phyloP scores from a whole-genome alignment of 2,797 vertebrate genomes.

The Vespertilio murinus region DNA sequence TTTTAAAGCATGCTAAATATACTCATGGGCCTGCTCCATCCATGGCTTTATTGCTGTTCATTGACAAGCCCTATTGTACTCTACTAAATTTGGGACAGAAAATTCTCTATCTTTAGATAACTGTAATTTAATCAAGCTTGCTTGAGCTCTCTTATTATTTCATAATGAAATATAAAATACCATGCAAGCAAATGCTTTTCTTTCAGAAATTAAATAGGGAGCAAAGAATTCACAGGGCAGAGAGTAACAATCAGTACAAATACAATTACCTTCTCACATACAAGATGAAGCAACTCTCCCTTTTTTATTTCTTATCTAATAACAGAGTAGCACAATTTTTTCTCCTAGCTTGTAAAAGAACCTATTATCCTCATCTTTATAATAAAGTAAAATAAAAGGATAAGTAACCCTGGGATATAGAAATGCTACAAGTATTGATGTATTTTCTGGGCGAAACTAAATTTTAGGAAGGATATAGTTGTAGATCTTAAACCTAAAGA shows the following conservation, averaged over 20 bases:
- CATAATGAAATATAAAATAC: slow-evolving; percentile 70
- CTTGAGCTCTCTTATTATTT: slow-evolving; percentile 55
- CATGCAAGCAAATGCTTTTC: slow-evolving; percentile 53
- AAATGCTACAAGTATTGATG: background rate
- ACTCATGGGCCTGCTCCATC: background rate
- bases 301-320: background rate
- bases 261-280: slow-evolving; percentile 19
- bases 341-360: background rate
- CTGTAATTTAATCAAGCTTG: slow-evolving; percentile 48
- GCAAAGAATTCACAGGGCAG: slow-evolving; percentile 47
- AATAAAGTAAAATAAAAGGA: background rate
- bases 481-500: background rate
- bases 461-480: background rate
- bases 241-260: slow-evolving; percentile 47
- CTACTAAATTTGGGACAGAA: slow-evolving; percentile 67
- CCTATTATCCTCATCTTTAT: background rate
- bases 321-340: background rate
- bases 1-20: slow-evolving; percentile 30
- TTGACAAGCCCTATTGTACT: slow-evolving; percentile 56
- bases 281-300: background rate
- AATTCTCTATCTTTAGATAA: slow-evolving; percentile 50
- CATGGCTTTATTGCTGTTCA: slow-evolving; percentile 48
- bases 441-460: slow-evolving; percentile 5
- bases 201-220: slow-evolving; percentile 62
- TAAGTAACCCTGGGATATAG: background rate